A percentile compares a stretch with the other conserved stretches of the same genome.
Conservation (phyloP, 92 coral and sea anemone species). For the Epizoanthus fatuus region DNA sequence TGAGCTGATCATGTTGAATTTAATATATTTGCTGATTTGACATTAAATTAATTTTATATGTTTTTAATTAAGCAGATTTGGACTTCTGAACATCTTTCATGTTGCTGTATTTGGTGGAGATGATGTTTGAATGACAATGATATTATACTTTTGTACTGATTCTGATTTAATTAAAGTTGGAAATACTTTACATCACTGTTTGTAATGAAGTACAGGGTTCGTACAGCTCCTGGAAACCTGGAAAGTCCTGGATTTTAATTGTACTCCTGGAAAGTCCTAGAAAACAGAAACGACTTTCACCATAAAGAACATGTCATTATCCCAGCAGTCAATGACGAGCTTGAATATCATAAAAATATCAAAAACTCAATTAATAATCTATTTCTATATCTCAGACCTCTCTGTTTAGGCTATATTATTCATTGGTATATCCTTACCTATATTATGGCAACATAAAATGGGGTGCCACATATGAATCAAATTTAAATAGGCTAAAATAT, state of each 20-base stretch:
- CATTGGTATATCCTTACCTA: no score
- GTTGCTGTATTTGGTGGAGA: no score
- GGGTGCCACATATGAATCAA: no score
- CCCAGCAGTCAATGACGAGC: slow-evolving; percentile 13
- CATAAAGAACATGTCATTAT: slow-evolving; percentile 1
- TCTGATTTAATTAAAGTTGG: slow-evolving; percentile 31
- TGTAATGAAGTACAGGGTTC: no score
- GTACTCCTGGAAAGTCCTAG: not conserved
- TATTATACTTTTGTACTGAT: slow-evolving; percentile 10
- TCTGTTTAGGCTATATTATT: no score
- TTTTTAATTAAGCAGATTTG: not conserved
- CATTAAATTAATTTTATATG: slow-evolving; percentile 4
- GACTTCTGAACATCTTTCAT: no score
- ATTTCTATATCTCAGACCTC: no score
- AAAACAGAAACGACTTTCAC: slow-evolving; percentile 12
- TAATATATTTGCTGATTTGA: slow-evolving; percentile 1
- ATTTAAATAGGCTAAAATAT: no score
- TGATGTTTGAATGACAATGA: not conserved
- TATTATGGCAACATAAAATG: no score
- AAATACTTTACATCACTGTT: slow-evolving; percentile 11
- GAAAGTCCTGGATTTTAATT: no score
- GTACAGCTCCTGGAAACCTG: no score
- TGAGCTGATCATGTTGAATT: slow-evolving; percentile 10
- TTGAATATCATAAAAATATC: slow-evolving; percentile 4
- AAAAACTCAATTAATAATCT: no score